Evolutionary conservation across 64 coral and sea anemone species (phyloP), one percentile per base, ranked within the genome.

Genomic region (Montipora foliosa): DNA sequence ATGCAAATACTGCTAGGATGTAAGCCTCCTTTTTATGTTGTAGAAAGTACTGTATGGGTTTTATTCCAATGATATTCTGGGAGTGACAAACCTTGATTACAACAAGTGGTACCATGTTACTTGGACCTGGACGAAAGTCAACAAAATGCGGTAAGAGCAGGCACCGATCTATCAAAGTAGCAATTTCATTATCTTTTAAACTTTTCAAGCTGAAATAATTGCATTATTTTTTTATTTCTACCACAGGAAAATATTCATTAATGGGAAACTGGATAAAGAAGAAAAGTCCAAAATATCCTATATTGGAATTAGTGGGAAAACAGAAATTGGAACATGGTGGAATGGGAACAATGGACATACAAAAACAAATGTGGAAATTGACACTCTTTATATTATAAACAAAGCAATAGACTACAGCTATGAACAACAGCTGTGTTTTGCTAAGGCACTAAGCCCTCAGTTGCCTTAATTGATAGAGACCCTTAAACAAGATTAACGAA

Each of bases 281-380:
- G 79, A 25, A 16, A 22, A 77, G 1, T 1, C 4, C 7, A 15
- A 19, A 3, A 0, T 17, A 44, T 2, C 10, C 17, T 93, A 62
- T 78, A 6, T 44, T 15, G 91, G 91, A 47, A 79, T 64, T 16
- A 86, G 81, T 37, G 74, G 83, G 6, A 77, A 79, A 44, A 87
- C 81, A 16, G 66, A 93, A 48, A 93, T 93, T 60, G 91, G 91
- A 78, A 83, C 91, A n/a, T 93, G 81, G 91, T 93, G 91, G 91
- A 76, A 60, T 68, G 29, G 21, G 45, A 77, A 82, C 2, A 78
- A 44, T 19, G 80, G 80, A 58, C 22, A 3, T 45, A 13, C 62
- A 47, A 86, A 20, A 19, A 93, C 80, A 15, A 93, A 93, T 24
- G 4, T 87, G 7, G 79, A 86, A 52, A 93, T 93, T 51, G 91